These are phyloP conservation scores for Premnoplex brunnescens DNA, from an alignment of 2,797 vertebrate genomes.

Conservation along the genomic window DNA sequence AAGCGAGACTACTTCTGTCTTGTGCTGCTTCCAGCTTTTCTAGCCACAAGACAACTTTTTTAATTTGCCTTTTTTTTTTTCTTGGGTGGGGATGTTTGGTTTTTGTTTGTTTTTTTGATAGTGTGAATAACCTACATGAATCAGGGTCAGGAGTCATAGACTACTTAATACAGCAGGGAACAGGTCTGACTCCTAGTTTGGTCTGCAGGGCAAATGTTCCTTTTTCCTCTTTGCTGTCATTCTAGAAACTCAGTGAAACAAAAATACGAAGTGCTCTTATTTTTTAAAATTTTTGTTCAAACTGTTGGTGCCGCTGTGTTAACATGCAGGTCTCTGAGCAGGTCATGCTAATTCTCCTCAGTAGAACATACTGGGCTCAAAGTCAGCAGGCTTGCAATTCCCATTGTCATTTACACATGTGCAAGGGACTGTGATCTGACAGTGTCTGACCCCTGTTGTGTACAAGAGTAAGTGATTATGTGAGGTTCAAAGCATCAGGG, in stretches of 20 bases:
- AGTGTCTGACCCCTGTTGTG: not conserved
- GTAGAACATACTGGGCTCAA: not conserved
- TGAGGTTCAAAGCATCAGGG: not conserved
- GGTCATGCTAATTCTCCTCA: not conserved
- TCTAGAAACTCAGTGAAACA: not conserved
- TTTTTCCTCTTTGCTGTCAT: not conserved
- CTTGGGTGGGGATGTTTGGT: no score
- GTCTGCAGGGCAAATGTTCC: not conserved
- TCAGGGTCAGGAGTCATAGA: not conserved
- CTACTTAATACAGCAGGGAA: not conserved
- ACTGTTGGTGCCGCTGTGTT: not conserved
- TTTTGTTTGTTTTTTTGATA: not conserved
- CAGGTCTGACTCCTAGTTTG: not conserved
- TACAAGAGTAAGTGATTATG: not conserved
- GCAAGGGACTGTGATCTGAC: not conserved
- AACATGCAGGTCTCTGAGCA: not conserved
- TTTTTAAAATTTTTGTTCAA: accelerated
- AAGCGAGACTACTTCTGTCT: not conserved
- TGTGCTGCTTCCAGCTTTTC: not conserved
- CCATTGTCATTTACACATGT: not conserved
- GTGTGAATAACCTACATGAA: not conserved
- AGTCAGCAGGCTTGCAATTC: conserved; percentile 1
- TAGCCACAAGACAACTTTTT: not conserved
- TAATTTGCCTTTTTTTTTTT: not conserved
- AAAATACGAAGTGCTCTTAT: not conserved